These are phyloP conservation scores for Aphis craccivora DNA, from an alignment of 1,140 invertebrate genomes.

Conservation along the genomic window DNA sequence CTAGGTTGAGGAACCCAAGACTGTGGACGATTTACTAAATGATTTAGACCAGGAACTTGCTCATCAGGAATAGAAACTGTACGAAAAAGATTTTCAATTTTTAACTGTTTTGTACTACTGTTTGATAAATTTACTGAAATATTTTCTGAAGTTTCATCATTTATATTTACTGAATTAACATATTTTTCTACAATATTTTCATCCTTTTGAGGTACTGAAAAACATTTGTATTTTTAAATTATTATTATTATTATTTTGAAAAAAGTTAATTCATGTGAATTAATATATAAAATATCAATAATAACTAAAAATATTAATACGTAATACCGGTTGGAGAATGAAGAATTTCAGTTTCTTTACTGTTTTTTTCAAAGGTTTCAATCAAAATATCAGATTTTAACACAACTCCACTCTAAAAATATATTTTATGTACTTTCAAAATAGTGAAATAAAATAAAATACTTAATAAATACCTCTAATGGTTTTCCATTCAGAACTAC, in stretches of 20 bases:
- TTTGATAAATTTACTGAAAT: background rate
- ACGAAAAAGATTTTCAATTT: constrained; percentile 41
- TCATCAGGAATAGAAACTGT: constrained; percentile 45
- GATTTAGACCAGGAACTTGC: constrained; percentile 47
- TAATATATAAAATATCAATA: background rate
- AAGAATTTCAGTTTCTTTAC: background rate
- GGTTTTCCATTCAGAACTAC: constrained; percentile 61
- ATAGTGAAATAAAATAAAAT: background rate
- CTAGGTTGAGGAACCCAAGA: constrained; percentile 46
- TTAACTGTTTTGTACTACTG: background rate
- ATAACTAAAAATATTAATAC: background rate
- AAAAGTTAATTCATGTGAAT: background rate
- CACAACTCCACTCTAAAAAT: constrained; percentile 18
- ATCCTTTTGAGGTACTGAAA: background rate
- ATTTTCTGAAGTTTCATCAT: background rate
- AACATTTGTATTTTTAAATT: background rate
- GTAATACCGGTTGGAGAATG: background rate
- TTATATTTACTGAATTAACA: background rate
- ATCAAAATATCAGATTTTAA: background rate
- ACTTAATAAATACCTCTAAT: constrained; percentile 56
- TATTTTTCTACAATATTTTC: background rate
- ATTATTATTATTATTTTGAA: background rate
- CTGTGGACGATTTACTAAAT: constrained; percentile 51
- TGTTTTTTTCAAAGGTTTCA: background rate
- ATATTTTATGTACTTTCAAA: background rate